Evolutionary conservation across 1,140 invertebrate genomes (phyloP).

Genomic region (Neodiprion virginianus): DNA sequence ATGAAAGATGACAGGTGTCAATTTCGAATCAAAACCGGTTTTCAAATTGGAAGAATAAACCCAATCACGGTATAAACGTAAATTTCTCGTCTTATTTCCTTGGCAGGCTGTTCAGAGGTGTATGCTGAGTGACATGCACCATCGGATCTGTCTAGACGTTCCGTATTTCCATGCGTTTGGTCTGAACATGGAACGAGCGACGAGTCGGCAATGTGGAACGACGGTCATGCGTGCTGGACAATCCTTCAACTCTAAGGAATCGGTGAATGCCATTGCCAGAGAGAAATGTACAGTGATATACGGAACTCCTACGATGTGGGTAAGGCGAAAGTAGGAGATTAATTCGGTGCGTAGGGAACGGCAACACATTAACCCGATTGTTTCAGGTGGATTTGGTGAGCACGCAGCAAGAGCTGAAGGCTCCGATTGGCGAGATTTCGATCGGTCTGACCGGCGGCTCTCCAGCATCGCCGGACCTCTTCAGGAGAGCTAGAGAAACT

Average conservation of each 20-base stretch:
- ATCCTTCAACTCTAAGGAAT: conserved; percentile 72
- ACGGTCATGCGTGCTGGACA: conserved; percentile 75
- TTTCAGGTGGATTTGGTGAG: conserved; percentile 48
- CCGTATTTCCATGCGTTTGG: conserved; percentile 95
- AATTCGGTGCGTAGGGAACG: background rate
- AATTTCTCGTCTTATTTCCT: background rate
- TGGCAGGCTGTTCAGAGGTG: conserved; percentile 67
- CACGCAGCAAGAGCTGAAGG: conserved; percentile 57
- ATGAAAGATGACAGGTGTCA: background rate
- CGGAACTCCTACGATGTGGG: conserved; percentile 97
- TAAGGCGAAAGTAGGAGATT: conserved; percentile 69
- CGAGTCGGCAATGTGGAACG: conserved; percentile 68
- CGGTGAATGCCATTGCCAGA: conserved; percentile 70
- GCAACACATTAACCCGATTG: background rate
- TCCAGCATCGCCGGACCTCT: conserved; percentile 75
- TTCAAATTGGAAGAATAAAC: too few relatives aligned
- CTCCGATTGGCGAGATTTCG: conserved; percentile 59
- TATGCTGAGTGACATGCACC: conserved; percentile 62
- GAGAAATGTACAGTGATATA: conserved; percentile 83
- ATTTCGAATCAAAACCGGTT: background rate
- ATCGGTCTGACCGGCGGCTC: conserved; percentile 79
- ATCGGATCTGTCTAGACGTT: conserved; percentile 77
- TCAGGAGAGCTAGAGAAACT: conserved; percentile 66
- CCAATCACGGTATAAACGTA: too few relatives aligned
- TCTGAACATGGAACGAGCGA: conserved; percentile 73